These are phyloP conservation scores for Polyommatus iphigenia DNA, from an alignment of 2,888 invertebrate genomes.

Conservation along the genomic window DNA sequence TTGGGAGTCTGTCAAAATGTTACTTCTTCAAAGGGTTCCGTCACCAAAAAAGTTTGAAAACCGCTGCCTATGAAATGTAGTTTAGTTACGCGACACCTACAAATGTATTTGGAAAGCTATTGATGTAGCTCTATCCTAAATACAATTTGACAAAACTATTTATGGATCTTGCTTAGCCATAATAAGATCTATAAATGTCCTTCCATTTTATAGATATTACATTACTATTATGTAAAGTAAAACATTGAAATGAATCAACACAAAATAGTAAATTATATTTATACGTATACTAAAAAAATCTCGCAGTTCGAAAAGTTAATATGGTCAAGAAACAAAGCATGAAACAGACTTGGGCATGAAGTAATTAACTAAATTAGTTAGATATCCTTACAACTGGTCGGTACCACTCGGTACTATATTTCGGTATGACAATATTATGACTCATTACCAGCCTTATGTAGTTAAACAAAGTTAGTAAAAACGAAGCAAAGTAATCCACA, in stretches of 20 bases:
- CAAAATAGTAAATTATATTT: background rate
- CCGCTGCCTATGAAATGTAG: background rate
- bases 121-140: background rate
- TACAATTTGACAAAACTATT: background rate
- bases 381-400: background rate
- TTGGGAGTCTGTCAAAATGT: no score
- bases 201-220: background rate
- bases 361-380: conserved; percentile 2
- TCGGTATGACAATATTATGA: conserved; percentile 1
- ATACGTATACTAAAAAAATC: no score
- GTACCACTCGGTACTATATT: background rate
- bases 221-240: background rate
- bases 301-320: background rate
- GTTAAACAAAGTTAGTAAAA: background rate
- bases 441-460: background rate
- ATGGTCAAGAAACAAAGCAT: background rate
- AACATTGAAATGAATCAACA: background rate
- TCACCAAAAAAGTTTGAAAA: no score
- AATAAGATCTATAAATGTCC: background rate
- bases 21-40: no score
- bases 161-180: background rate
- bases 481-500: background rate
- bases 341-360: background rate
- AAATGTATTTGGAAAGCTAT: background rate
- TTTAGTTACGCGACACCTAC: background rate